phyloP scores from a whole-genome alignment of 2,797 vertebrate species.

The Lutjanus campechanus region DNA sequence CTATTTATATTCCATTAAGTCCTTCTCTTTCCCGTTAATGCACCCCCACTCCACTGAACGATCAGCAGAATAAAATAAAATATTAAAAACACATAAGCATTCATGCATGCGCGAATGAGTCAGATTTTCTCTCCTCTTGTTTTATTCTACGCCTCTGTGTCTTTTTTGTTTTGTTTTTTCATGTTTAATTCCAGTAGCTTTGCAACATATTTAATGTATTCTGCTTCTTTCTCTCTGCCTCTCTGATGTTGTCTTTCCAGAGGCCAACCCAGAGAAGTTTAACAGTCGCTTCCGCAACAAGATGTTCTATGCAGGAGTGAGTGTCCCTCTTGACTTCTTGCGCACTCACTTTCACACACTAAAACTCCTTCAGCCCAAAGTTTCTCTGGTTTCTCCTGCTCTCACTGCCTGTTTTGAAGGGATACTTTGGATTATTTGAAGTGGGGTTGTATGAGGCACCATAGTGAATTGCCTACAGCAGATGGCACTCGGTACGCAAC shows the following conservation, averaged over 20 bases:
- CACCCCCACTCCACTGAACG: neutral
- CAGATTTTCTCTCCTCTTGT: neutral
- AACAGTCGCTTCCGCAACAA: constrained; percentile 99
- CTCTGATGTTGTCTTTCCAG: constrained; percentile 79
- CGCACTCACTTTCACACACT: constrained; percentile 21
- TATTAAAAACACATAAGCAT: constrained; percentile 12
- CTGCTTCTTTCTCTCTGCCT: constrained; percentile 5
- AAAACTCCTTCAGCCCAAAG: neutral
- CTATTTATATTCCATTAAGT: constrained; percentile 27
- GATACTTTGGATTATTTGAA: too few species aligned
- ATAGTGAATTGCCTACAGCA: too few species aligned
- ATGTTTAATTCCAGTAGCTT: constrained; percentile 5
- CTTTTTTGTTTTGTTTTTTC: neutral
- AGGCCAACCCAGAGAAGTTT: constrained; percentile 99
- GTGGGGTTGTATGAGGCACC: too few species aligned
- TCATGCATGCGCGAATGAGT: constrained; percentile 3
- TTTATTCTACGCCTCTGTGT: neutral
- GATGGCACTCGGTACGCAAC: too few species aligned
- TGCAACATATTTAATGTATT: constrained; percentile 17
- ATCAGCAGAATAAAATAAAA: constrained; percentile 32
- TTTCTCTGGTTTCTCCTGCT: neutral
- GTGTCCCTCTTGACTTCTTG: constrained; percentile 54
- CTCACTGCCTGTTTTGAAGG: neutral
- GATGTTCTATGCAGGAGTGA: constrained; percentile 99
- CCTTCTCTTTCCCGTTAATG: constrained; percentile 17